Evolutionary conservation across 2,888 invertebrate genomes (phyloP), one percentile per base, ranked within the genome.

Genomic region (Agriopis leucophaearia): DNA sequence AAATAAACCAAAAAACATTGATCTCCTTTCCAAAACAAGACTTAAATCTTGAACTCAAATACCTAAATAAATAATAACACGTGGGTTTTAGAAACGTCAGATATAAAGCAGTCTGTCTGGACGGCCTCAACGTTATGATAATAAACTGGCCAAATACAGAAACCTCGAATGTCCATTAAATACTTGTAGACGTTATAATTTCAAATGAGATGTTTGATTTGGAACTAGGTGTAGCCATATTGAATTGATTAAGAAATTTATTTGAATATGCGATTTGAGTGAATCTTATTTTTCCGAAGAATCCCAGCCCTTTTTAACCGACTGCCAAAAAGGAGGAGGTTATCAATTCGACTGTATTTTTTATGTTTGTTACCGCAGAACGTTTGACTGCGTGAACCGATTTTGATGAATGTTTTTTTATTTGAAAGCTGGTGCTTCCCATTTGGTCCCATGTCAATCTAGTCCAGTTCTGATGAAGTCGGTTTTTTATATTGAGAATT

Each of bases 41-140:
- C 50, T 59, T 69, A 52, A 70, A 63, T 68, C 64, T 70, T 64
- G 56, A 69, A 58, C 64, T 70, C 55, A 60, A 55, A 56, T 58
- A 61, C 40, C 56, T 67, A 44, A 63, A 51, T 38, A 50, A 15
- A 38, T n/a, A 44, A 58, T 13, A 62, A 58, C 74, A 71, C 72
- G 75, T 72, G 71, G 70, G 71, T 66, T 52, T 69, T 47, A 18
- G 8, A 55, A 62, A 45, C 54, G 6, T 66, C 45, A n/a, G 35
- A 47, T 36, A 50, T 42, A 40, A 38, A 56, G 51, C 68, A 69
- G 70, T 73, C 73, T 70, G 72, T 78, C 74, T 66, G 54, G 56
- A 70, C 67, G 88, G 80, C 89, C 89, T 88, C 85, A 79, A 80
- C 18, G 69, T 60, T 88, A 88, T 88, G 87, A 76, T 88, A 88